A percentile compares a stretch with the other conserved stretches of the same genome.
These are phyloP conservation scores for Anagrus nilaparvatae DNA, from an alignment of 1,140 invertebrate genomes.

Conservation along the genomic window DNA sequence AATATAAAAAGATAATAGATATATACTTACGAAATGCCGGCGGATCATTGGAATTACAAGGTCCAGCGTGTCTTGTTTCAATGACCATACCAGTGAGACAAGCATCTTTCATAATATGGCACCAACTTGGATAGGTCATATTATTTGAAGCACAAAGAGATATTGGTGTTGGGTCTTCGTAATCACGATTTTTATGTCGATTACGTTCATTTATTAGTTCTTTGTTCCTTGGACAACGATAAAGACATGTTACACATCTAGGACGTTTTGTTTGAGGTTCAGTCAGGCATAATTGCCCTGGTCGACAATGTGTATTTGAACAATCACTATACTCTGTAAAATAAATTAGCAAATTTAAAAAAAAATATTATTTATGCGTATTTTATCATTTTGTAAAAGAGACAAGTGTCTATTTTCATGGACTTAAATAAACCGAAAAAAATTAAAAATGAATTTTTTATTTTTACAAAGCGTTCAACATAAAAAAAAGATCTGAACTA, in stretches of 20 bases:
- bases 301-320: constrained; percentile 58
- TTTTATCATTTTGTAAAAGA: too few species aligned
- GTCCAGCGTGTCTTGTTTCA: constrained; percentile 62
- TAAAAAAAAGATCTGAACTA: too few species aligned
- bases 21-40: constrained; percentile 29
- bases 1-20: background rate
- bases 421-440: constrained; percentile 4
- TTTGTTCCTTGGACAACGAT: constrained; percentile 42
- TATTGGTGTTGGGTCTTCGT: constrained; percentile 32
- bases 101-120: constrained; percentile 74
- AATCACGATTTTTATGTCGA: constrained; percentile 39
- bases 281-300: constrained; percentile 64
- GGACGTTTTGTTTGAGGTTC: constrained; percentile 61
- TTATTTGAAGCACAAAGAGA: constrained; percentile 73
- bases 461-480: too few species aligned
- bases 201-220: constrained; percentile 35
- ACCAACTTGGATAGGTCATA: constrained; percentile 76
- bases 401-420: too few species aligned
- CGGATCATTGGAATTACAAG: constrained; percentile 44
- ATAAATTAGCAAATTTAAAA: too few species aligned
- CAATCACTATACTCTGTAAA: constrained; percentile 64
- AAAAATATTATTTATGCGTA: too few species aligned
- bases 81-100: constrained; percentile 71
- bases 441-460: too few species aligned
- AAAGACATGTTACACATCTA: constrained; percentile 65